A percentile compares a stretch with the other conserved stretches of the same genome.
Evolutionary conservation across 2,888 invertebrate genomes (phyloP).

Genomic region (Nymphalis c-album): DNA sequence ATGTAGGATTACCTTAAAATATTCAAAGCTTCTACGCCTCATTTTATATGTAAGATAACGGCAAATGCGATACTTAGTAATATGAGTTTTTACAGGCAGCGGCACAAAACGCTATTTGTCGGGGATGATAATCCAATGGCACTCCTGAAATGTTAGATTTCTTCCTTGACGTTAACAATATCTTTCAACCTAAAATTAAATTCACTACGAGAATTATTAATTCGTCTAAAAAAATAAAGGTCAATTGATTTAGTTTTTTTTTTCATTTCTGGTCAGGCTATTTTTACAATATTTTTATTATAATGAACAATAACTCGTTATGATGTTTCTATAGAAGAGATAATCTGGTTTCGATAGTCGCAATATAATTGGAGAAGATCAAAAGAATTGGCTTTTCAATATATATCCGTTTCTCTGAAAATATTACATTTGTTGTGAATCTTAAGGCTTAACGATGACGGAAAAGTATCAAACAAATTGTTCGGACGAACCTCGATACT

Average conservation of each 20-base stretch:
- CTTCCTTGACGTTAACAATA: constrained; percentile 13
- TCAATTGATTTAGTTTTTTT: too few species aligned
- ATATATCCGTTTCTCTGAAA: constrained; percentile 20
- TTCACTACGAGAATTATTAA: neutral
- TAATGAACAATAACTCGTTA: neutral
- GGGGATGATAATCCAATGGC: constrained; percentile 20
- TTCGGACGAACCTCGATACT: constrained; percentile 3
- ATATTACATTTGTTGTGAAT: constrained; percentile 24
- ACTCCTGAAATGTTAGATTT: constrained; percentile 31
- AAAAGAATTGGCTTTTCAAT: constrained; percentile 21
- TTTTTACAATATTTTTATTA: too few species aligned
- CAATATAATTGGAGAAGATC: constrained; percentile 21
- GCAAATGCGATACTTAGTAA: constrained; percentile 17
- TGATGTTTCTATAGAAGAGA: neutral
- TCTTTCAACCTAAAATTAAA: neutral
- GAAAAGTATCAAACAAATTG: constrained; percentile 14
- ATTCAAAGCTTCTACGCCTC: constrained; percentile 13
- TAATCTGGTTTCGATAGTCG: constrained; percentile 20
- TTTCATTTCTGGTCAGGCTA: too few species aligned
- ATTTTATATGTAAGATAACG: constrained; percentile 14
- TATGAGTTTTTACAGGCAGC: constrained; percentile 21
- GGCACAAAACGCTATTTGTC: constrained; percentile 11
- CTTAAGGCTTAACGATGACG: constrained; percentile 10
- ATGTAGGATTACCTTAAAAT: constrained; percentile 9
- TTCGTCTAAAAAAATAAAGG: too few species aligned